Percentiles rank a stretch among this genome's conserved stretches.
Evolutionary conservation across 2,888 invertebrate species (phyloP).

Genomic region (Stenolophus ochropezus): DNA sequence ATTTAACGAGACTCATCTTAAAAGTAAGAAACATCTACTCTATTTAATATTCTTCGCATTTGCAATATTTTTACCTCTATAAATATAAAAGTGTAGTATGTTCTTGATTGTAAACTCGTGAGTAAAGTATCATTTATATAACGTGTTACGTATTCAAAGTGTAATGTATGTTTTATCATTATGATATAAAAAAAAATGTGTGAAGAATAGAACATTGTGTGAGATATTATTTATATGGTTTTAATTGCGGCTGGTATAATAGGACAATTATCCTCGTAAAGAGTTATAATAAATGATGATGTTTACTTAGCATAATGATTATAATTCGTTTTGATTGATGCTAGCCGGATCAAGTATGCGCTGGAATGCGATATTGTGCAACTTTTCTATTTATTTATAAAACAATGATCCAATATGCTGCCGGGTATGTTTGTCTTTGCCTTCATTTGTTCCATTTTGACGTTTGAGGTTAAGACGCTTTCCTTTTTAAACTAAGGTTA

Average conservation of each 20-base stretch:
- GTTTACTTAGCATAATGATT: conserved; percentile 6
- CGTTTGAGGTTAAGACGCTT: neutral
- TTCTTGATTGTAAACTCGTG: no score
- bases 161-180: no score
- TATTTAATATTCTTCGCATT: no score
- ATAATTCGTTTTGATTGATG: conserved; percentile 12
- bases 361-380: conserved; percentile 29
- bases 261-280: neutral
- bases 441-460: neutral
- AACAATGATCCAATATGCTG: conserved; percentile 35
- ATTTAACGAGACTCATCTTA: no score
- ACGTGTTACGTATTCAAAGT: no score
- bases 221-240: neutral
- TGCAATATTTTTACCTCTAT: no score
- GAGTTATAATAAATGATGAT: conserved; percentile 16
- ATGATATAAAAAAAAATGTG: no score
- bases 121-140: no score
- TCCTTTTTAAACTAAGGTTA: no score
- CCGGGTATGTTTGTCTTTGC: conserved; percentile 4
- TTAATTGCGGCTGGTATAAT: neutral
- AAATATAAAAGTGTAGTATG: no score
- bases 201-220: neutral
- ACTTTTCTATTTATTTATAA: conserved; percentile 43
- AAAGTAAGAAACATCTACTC: no score
- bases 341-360: conserved; percentile 8